These are phyloP conservation scores for Drosophila orosa DNA, from an alignment of 1,140 invertebrate genomes.

Conservation along the genomic window DNA sequence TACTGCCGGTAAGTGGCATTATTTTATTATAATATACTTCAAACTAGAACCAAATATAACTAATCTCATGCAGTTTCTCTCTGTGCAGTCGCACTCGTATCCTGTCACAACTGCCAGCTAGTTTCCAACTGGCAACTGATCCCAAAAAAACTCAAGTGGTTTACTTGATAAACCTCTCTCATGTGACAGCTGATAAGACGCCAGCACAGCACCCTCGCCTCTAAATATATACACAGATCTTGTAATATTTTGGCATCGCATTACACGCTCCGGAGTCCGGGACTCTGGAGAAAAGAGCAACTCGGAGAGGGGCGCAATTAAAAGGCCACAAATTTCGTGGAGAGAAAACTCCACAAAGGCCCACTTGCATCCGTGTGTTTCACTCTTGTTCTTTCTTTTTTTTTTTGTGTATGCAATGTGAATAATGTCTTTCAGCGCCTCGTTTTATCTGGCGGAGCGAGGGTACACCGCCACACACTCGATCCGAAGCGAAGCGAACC, in stretches of 20 bases:
- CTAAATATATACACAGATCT: constrained; percentile 34
- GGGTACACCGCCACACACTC: constrained; percentile 39
- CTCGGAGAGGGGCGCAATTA: constrained; percentile 24
- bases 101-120: constrained; percentile 34
- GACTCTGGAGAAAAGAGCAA: neutral
- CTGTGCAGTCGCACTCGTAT: constrained; percentile 4
- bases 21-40: neutral
- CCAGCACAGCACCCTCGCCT: constrained; percentile 21
- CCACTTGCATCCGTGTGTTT: constrained; percentile 32
- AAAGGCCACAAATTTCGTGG: constrained; percentile 38
- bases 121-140: constrained; percentile 31
- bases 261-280: constrained; percentile 44
- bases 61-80: constrained; percentile 11
- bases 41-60: neutral
- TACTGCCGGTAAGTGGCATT: constrained; percentile 94
- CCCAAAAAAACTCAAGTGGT: constrained; percentile 65
- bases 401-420: constrained; percentile 65
- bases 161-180: constrained; percentile 61
- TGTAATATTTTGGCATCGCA: constrained; percentile 75
- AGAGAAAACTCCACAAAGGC: constrained; percentile 37
- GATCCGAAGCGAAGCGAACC: constrained; percentile 32
- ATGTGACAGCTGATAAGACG: constrained; percentile 72
- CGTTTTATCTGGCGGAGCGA: constrained; percentile 61
- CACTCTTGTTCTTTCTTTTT: neutral
- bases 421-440: constrained; percentile 80